A percentile compares a stretch with the other conserved stretches of the same genome.
Evolutionary conservation across 2,888 invertebrate species (phyloP).

Genomic region (Leptinotarsa juncta): DNA sequence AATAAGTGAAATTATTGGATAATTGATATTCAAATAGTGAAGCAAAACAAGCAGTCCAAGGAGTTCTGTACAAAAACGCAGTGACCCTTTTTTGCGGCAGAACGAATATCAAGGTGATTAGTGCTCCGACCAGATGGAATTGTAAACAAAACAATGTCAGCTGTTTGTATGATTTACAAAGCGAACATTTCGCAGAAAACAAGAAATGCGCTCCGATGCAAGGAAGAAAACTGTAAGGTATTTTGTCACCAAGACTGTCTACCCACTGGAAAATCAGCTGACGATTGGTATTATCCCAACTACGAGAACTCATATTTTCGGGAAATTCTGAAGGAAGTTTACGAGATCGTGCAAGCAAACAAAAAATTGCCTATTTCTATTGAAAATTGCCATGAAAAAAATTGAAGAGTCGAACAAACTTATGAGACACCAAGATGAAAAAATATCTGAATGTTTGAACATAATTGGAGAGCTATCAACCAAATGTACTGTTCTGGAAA

Average conservation of each 20-base stretch:
- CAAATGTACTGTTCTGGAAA: too few relatives aligned
- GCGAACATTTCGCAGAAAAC: too few relatives aligned
- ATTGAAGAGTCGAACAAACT: conserved; percentile 20
- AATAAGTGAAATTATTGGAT: conserved; percentile 20
- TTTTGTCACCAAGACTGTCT: too few relatives aligned
- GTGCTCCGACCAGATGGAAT: too few relatives aligned
- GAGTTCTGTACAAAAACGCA: conserved; percentile 22
- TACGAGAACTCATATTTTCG: conserved; percentile 4
- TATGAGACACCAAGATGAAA: conserved; percentile 12
- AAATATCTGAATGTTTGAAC: not conserved
- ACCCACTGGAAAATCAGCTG: not conserved
- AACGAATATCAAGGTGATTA: too few relatives aligned
- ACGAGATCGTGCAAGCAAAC: not conserved
- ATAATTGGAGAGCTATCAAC: too few relatives aligned
- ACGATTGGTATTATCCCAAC: conserved; percentile 7
- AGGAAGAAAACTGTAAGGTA: too few relatives aligned
- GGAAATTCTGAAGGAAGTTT: conserved; percentile 9
- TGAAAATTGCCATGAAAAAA: conserved; percentile 21
- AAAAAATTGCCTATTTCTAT: conserved; percentile 11
- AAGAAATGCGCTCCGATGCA: too few relatives aligned
- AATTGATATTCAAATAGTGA: conserved; percentile 22
- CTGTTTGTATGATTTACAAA: too few relatives aligned
- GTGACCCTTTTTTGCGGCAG: too few relatives aligned
- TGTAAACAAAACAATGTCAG: too few relatives aligned
- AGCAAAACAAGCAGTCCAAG: conserved; percentile 18